These are phyloP conservation scores for Rhinoptilus africanus DNA, from an alignment of 2,113 vertebrate genomes.

Conservation along the genomic window DNA sequence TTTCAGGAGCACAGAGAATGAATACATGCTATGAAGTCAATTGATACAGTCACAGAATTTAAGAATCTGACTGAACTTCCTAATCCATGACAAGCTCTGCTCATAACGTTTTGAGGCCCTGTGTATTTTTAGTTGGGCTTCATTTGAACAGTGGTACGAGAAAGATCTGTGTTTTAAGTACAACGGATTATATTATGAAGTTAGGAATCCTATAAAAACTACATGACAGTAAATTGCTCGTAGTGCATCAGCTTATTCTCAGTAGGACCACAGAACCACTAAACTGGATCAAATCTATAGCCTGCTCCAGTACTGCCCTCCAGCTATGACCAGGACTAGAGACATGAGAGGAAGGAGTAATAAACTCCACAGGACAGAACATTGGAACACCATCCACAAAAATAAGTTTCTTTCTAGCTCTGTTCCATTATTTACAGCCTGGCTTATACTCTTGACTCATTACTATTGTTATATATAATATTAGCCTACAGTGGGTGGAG, in stretches of 20 bases:
- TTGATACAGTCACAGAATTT: conserved; percentile 15
- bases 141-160: background rate
- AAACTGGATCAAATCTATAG: background rate
- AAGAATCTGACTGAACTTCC: background rate
- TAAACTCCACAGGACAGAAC: background rate
- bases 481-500: background rate
- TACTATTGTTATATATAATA: background rate
- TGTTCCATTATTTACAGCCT: background rate
- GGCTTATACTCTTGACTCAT: background rate
- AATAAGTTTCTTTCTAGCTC: background rate
- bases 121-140: background rate
- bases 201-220: background rate
- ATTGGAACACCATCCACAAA: background rate
- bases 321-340: background rate
- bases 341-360: background rate
- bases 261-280: background rate
- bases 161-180: background rate
- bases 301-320: background rate
- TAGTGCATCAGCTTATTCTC: background rate
- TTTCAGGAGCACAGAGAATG: background rate
- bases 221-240: background rate
- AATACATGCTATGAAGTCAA: background rate
- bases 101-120: background rate
- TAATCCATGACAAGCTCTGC: background rate
- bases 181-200: background rate